A percentile compares a stretch with the other conserved stretches of the same genome.
These are phyloP conservation scores for Gallirallus australis DNA, from an alignment of 2,797 vertebrate genomes.

Conservation along the genomic window DNA sequence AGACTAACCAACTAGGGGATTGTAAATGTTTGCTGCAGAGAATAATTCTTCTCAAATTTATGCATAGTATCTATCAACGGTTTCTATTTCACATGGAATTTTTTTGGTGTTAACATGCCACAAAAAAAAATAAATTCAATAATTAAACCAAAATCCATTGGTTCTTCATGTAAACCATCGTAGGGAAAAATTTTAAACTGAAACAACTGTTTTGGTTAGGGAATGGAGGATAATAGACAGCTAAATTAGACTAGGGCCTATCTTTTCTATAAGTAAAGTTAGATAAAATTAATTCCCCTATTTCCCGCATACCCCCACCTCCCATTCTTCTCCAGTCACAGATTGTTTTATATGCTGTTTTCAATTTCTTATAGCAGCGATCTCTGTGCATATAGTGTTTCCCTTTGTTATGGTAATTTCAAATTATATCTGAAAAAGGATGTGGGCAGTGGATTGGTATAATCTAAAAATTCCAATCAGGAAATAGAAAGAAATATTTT, in stretches of 20 bases:
- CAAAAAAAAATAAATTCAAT: background rate
- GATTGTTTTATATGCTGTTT: conserved; percentile 44
- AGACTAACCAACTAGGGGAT: background rate
- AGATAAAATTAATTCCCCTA: conserved; percentile 18
- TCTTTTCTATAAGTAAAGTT: conserved; percentile 4
- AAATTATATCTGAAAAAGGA: conserved; percentile 24
- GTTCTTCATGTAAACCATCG: background rate
- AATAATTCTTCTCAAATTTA: background rate
- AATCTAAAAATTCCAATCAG: conserved; percentile 55
- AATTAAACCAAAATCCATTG: background rate
- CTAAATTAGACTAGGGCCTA: background rate
- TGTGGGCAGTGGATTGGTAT: conserved; percentile 13
- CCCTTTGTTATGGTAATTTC: conserved; percentile 63
- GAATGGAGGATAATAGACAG: background rate
- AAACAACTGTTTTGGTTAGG: background rate
- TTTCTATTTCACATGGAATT: background rate
- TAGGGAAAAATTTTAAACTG: background rate
- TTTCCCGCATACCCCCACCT: background rate
- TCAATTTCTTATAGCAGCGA: conserved; percentile 20
- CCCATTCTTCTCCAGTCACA: conserved; percentile 3
- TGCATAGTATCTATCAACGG: background rate
- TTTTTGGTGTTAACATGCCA: background rate
- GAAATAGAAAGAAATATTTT: conserved; percentile 22
- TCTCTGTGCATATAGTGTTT: background rate
- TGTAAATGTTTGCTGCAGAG: background rate